A percentile compares a stretch with the other conserved stretches of the same genome.
phyloP scores from a whole-genome alignment of 2,797 vertebrate species.

The Euphonia xanthogaster region DNA sequence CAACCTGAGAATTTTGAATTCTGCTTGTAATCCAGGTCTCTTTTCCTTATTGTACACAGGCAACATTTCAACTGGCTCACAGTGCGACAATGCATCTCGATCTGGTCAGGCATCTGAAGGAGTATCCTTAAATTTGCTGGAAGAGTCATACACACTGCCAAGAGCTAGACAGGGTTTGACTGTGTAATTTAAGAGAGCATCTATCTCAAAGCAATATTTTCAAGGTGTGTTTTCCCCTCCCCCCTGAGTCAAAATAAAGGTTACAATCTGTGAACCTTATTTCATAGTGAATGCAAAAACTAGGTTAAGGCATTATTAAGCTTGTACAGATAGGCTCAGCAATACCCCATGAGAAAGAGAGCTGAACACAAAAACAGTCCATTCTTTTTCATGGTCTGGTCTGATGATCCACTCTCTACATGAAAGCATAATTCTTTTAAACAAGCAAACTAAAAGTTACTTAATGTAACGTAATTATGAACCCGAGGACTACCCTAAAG shows the following conservation, averaged over 20 bases:
- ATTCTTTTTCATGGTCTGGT: neutral
- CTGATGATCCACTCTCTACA: neutral
- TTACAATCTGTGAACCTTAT: neutral
- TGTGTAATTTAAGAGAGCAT: neutral
- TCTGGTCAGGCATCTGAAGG: neutral
- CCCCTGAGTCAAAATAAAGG: neutral
- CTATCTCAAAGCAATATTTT: neutral
- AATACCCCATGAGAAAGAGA: neutral
- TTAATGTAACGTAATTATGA: neutral
- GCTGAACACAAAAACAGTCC: neutral
- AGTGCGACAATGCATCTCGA: neutral
- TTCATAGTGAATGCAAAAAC: neutral
- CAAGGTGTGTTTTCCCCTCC: neutral
- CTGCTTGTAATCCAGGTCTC: neutral
- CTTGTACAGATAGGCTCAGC: neutral
- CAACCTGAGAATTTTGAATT: neutral
- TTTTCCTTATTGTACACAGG: neutral
- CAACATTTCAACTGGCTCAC: neutral
- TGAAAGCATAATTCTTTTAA: neutral
- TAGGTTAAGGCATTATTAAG: constrained; percentile 28
- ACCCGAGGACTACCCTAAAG: neutral
- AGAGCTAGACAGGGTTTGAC: neutral
- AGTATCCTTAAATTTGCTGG: neutral
- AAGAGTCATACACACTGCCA: neutral
- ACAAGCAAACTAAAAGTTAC: neutral